phyloP scores from a whole-genome alignment of 2,888 invertebrate genomes.

The Dynastes tityus region DNA sequence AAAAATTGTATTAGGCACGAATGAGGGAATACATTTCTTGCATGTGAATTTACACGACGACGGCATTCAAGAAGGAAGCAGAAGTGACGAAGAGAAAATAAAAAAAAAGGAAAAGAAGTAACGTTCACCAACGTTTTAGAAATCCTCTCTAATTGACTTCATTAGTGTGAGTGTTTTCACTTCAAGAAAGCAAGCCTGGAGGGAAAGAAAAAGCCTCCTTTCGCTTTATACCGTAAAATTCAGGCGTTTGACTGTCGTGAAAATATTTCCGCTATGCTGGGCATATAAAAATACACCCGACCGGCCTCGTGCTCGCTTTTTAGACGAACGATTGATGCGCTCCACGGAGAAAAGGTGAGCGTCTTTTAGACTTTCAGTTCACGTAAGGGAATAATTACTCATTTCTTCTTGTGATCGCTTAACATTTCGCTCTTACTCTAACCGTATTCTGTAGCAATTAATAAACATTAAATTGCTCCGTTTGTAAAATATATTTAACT shows the following conservation, averaged over 20 bases:
- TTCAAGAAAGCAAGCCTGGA: constrained; percentile 25
- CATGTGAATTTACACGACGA: constrained; percentile 29
- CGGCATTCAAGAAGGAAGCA: not conserved
- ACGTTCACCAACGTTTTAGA: constrained; percentile 34
- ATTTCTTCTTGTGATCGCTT: constrained; percentile 14
- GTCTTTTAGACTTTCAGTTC: constrained; percentile 26
- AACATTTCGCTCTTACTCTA: not conserved
- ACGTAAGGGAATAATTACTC: constrained; percentile 34
- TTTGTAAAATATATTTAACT: too few relatives aligned
- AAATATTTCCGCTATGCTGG: constrained; percentile 36
- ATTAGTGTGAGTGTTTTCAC: constrained; percentile 43
- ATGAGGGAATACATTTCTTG: constrained; percentile 19
- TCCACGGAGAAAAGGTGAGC: constrained; percentile 14
- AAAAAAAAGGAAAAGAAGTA: constrained; percentile 13
- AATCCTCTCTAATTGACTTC: constrained; percentile 46
- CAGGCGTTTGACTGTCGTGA: constrained; percentile 43
- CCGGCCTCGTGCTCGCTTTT: not conserved
- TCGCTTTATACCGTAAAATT: constrained; percentile 14
- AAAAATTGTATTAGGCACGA: constrained; percentile 24
- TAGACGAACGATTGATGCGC: not conserved
- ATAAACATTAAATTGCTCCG: constrained; percentile 12
- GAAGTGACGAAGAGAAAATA: not conserved
- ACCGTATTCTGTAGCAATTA: constrained; percentile 2
- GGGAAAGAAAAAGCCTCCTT: constrained; percentile 9
- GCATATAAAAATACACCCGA: constrained; percentile 19